A percentile compares a stretch with the other conserved stretches of the same genome.
These are phyloP conservation scores for Lophura nycthemera DNA, from an alignment of 2,113 vertebrate species.

Conservation along the genomic window DNA sequence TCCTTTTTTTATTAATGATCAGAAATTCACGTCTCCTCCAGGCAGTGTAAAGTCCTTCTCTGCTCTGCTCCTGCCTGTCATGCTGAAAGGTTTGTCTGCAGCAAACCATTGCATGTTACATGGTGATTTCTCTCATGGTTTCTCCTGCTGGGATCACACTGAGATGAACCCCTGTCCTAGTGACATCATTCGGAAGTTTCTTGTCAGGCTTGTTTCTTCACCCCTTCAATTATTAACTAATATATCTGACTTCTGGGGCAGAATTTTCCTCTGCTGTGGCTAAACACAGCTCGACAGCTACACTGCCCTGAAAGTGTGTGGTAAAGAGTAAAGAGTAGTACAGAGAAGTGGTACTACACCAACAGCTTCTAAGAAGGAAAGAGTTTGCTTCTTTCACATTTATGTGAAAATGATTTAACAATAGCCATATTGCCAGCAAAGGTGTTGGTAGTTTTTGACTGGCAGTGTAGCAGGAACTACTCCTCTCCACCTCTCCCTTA, in stretches of 20 bases:
- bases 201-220: constrained; percentile 9
- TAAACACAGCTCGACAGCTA: not conserved
- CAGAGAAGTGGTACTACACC: not conserved
- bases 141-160: not conserved
- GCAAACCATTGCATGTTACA: not conserved
- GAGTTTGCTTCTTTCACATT: not conserved
- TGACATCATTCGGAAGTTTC: not conserved
- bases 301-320: not conserved
- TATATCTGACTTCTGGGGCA: not conserved
- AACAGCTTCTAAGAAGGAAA: not conserved
- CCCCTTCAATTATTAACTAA: not conserved
- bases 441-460: not conserved
- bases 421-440: not conserved
- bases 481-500: not conserved
- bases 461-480: not conserved
- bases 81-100: not conserved
- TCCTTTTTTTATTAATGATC: not conserved
- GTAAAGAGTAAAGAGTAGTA: not conserved
- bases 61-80: not conserved
- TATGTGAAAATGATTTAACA: not conserved
- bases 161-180: not conserved
- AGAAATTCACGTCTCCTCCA: not conserved
- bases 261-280: not conserved
- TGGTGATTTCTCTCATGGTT: not conserved
- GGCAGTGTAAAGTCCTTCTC: not conserved